Evolutionary conservation across 2,113 vertebrate species (phyloP).

Genomic region (Aix galericulata): DNA sequence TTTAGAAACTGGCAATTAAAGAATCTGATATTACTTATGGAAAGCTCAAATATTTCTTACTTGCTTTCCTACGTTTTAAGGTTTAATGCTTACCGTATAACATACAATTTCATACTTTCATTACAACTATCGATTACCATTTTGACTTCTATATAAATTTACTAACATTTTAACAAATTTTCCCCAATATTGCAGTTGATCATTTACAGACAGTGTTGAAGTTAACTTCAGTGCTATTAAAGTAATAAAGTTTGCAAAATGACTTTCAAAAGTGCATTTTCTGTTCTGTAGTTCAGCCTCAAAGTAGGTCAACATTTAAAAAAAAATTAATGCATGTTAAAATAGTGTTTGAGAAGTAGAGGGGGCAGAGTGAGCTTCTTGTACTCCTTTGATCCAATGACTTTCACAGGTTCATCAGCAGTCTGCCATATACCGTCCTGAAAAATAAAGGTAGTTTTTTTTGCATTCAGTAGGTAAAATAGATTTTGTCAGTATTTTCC

Average conservation of each 20-base stretch:
- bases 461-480: not conserved
- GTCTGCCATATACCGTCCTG: conserved; percentile 97
- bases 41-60: conserved; percentile 68
- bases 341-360: conserved; percentile 78
- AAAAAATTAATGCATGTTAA: conserved; percentile 68
- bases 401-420: conserved; percentile 80
- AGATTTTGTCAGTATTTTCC: not conserved
- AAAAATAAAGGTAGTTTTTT: conserved; percentile 61
- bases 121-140: conserved; percentile 68
- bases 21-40: conserved; percentile 51
- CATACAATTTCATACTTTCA: conserved; percentile 43
- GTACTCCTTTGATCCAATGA: conserved; percentile 40
- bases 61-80: conserved; percentile 60
- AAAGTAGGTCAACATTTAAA: conserved; percentile 59
- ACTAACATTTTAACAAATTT: conserved; percentile 74
- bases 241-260: conserved; percentile 80
- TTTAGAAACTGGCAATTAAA: conserved; percentile 47
- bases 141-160: conserved; percentile 72
- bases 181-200: conserved; percentile 80
- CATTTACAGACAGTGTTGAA: conserved; percentile 85
- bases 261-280: conserved; percentile 81
- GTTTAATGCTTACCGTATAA: conserved; percentile 57
- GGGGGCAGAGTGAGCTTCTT: conserved; percentile 51
- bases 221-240: conserved; percentile 91
- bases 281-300: conserved; percentile 72